These are phyloP conservation scores for Nibea albiflora DNA, from an alignment of 2,113 vertebrate genomes.

Conservation along the genomic window DNA sequence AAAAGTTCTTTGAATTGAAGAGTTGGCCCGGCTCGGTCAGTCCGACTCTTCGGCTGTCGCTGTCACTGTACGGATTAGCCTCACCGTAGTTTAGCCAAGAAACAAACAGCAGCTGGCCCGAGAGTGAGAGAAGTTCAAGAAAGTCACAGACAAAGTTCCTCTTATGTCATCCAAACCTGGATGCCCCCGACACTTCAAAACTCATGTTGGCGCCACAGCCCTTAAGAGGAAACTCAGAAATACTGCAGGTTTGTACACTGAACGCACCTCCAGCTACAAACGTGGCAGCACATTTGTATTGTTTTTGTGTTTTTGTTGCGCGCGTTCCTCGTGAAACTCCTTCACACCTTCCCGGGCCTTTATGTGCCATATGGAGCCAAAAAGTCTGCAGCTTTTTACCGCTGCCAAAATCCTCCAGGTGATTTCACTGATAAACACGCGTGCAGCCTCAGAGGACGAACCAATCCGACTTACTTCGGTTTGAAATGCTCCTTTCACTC, in stretches of 20 bases:
- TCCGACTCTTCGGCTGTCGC: too few species aligned
- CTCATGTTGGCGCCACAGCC: neutral
- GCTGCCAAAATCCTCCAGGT: conserved; percentile 47
- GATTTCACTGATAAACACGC: conserved; percentile 45
- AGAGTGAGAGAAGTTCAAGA: too few species aligned
- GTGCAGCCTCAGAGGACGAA: conserved; percentile 23
- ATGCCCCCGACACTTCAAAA: too few species aligned
- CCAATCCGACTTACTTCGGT: neutral
- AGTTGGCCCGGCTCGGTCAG: too few species aligned
- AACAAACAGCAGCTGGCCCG: too few species aligned
- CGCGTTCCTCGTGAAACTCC: neutral
- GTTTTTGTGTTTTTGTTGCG: neutral
- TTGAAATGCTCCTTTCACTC: conserved; percentile 12
- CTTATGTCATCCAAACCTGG: too few species aligned
- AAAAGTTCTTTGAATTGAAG: too few species aligned
- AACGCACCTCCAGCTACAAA: neutral
- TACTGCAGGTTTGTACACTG: neutral
- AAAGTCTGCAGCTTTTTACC: conserved; percentile 20
- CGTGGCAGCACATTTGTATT: neutral
- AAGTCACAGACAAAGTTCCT: too few species aligned
- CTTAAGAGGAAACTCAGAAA: neutral
- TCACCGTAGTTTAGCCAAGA: too few species aligned
- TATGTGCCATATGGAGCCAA: conserved; percentile 33
- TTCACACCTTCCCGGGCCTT: neutral
- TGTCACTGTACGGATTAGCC: too few species aligned